phyloP scores from a whole-genome alignment of 2,113 vertebrate species.

The Grammomys surdaster region DNA sequence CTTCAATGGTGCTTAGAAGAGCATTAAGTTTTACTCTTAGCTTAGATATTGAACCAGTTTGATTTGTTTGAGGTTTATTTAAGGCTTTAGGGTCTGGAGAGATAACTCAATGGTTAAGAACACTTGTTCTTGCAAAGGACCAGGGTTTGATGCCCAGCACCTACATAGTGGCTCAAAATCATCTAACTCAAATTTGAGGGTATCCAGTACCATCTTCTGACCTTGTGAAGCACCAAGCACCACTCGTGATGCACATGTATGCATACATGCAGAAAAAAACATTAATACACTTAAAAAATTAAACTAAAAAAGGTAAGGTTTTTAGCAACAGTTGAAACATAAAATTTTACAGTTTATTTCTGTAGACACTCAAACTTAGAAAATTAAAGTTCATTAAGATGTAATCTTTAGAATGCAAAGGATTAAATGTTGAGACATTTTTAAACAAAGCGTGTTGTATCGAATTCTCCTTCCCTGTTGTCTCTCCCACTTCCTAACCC shows the following conservation, averaged over 20 bases:
- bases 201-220: background rate
- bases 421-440: background rate
- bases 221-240: background rate
- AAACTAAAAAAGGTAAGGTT: background rate
- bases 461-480: background rate
- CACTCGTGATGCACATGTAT: background rate
- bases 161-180: background rate
- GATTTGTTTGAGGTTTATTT: background rate
- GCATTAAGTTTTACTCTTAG: constrained; percentile 40
- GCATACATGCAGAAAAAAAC: background rate
- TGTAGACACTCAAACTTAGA: constrained; percentile 13
- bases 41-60: background rate
- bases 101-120: background rate
- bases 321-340: background rate
- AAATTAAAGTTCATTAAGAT: background rate
- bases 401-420: background rate
- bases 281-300: background rate
- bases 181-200: background rate
- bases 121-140: background rate
- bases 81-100: background rate
- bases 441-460: background rate
- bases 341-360: constrained; percentile 24
- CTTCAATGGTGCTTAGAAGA: background rate
- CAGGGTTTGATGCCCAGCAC: background rate
- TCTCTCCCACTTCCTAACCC: background rate